These are phyloP conservation scores for Hyles vespertilio DNA, from an alignment of 1,140 invertebrate genomes.

Conservation along the genomic window DNA sequence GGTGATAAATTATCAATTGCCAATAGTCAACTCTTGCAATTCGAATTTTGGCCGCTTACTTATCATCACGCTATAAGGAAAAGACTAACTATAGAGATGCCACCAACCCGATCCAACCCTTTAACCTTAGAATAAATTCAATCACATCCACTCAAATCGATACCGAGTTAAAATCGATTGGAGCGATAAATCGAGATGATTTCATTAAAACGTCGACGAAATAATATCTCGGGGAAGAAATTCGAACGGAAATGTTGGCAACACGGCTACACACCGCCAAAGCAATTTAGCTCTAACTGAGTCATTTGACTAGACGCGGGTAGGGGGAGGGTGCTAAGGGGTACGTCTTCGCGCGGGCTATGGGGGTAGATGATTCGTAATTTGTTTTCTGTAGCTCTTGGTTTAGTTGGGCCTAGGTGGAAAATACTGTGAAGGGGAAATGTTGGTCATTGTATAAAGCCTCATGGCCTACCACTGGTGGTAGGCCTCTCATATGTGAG, in stretches of 20 bases:
- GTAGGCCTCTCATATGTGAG: too few species aligned
- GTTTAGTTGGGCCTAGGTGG: constrained; percentile 10
- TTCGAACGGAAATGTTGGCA: constrained; percentile 66
- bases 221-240: constrained; percentile 34
- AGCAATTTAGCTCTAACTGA: constrained; percentile 71
- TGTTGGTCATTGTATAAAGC: constrained; percentile 1
- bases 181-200: constrained; percentile 57
- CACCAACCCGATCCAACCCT: too few species aligned
- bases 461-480: neutral
- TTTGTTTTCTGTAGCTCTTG: constrained; percentile 64
- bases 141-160: neutral
- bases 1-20: too few species aligned
- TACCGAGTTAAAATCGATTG: constrained; percentile 9
- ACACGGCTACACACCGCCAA: constrained; percentile 32
- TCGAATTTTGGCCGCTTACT: too few species aligned
- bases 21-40: too few species aligned
- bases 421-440: constrained; percentile 25
- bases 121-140: too few species aligned
- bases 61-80: too few species aligned
- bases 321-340: constrained; percentile 8
- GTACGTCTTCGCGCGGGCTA: constrained; percentile 44
- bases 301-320: constrained; percentile 52
- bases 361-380: constrained; percentile 69
- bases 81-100: too few species aligned
- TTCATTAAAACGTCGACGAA: constrained; percentile 48